Percentiles rank a stretch among this genome's conserved stretches.
Conservation (phyloP, 2,113 vertebrate genomes). For the Pteronura brasiliensis region DNA sequence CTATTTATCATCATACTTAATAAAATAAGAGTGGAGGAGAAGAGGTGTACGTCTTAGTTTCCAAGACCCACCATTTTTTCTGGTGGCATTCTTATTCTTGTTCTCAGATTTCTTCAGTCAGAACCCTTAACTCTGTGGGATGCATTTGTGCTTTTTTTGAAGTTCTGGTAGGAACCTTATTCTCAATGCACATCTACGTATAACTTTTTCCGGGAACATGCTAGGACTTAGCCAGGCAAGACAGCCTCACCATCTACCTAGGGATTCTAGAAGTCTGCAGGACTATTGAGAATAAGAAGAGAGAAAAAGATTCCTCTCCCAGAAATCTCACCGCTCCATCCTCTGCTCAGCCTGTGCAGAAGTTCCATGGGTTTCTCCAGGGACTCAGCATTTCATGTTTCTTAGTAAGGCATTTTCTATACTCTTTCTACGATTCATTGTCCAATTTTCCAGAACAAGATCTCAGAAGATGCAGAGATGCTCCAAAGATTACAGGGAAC, state of each 20-base stretch:
- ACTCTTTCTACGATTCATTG: neutral
- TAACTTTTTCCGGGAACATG: neutral
- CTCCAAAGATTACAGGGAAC: neutral
- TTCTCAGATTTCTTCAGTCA: neutral
- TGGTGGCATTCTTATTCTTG: neutral
- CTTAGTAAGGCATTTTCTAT: neutral
- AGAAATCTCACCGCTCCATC: neutral
- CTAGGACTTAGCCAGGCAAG: neutral
- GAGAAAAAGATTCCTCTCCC: neutral
- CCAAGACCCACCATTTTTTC: neutral
- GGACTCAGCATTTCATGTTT: neutral
- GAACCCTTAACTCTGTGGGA: neutral
- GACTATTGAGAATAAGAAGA: neutral
- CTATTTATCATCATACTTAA: neutral
- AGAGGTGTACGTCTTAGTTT: neutral
- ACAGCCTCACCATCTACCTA: neutral
- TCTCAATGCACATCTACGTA: neutral
- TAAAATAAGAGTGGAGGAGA: neutral
- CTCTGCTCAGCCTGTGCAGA: neutral
- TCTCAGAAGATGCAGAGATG: neutral
- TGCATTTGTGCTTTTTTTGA: neutral
- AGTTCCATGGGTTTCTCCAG: neutral
- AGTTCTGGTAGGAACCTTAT: neutral
- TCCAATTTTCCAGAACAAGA: neutral
- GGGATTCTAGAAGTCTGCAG: neutral